Evolutionary conservation across 1,140 invertebrate species (phyloP), one percentile per base, ranked within the genome.

Genomic region (Cydia amplana): DNA sequence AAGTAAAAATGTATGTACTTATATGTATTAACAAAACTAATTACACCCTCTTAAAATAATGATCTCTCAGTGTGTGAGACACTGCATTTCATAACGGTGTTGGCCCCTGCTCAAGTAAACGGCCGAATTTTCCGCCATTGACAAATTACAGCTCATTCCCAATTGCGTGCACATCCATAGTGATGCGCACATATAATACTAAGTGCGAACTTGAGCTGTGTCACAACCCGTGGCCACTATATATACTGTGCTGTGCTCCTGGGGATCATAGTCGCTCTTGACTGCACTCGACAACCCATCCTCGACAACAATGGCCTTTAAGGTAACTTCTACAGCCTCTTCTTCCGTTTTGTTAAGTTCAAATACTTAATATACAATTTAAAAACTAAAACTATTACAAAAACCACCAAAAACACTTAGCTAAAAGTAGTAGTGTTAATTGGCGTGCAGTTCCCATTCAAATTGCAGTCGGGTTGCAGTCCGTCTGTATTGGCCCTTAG

Each of bases 111-210:
- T 90, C 89, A 91, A 92, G 85, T 86, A 86, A 85, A 79, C 82
- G 80, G 82, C 82, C 80, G 80, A 84, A 87, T 90, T 89, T 88
- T 89, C 87, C 86, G 83, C 85, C 86, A 86, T 87, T 92, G 85
- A 87, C 88, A 89, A 90, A 90, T 84, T 89, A 83, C 82, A 82
- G 78, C 90, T 92, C 87, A 92, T 92, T 91, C 89, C 74, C 82
- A 89, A 90, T 91, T 90, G 82, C 89, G 82, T 79, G 82, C 90
- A 90, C 89, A 91, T 88, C 82, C 83, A 75, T 83, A 86, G 79
- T 85, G 87, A 87, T 85, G 85, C 87, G 87, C 82, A 82, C 51
- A 77, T 74, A 87, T 83, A 89, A 92, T 92, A 90, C 90, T 87
- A 92, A 92, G 75, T 78, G 80, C 80, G 82, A 86, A 86, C 87